Conservation (phyloP, 2,113 vertebrate genomes). For the Salvelinus alpinus region DNA sequence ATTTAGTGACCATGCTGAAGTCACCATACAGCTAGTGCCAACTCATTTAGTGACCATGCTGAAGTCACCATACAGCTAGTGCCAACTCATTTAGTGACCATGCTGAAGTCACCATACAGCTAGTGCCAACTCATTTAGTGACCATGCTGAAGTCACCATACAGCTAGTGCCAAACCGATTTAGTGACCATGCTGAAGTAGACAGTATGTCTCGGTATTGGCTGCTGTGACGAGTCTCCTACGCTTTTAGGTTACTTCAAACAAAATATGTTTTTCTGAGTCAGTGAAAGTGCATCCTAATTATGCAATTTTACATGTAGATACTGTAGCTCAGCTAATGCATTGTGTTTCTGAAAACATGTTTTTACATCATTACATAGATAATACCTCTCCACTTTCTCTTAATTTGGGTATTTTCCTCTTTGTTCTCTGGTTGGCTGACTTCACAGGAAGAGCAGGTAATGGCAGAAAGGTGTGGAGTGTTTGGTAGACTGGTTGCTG, state of each 20-base stretch:
- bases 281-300: background rate
- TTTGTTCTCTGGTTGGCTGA: slow-evolving; percentile 48
- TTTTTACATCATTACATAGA: slow-evolving; percentile 7
- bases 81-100: no score
- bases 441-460: slow-evolving; percentile 76
- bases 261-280: background rate
- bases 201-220: background rate
- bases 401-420: slow-evolving; percentile 25
- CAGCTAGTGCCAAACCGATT: background rate
- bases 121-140: no score
- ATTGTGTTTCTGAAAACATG: background rate
- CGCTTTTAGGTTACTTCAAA: background rate
- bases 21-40: no score
- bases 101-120: no score
- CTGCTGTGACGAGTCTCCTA: background rate
- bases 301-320: background rate
- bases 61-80: no score
- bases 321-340: background rate
- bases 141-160: no score
- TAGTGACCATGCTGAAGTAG: background rate
- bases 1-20: no score
- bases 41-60: no score
- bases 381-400: slow-evolving; percentile 1
- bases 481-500: slow-evolving; percentile 45
- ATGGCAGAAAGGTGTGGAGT: slow-evolving; percentile 25